These are phyloP conservation scores for Tetanocera ferruginea DNA, from an alignment of 2,888 invertebrate species.

Conservation along the genomic window DNA sequence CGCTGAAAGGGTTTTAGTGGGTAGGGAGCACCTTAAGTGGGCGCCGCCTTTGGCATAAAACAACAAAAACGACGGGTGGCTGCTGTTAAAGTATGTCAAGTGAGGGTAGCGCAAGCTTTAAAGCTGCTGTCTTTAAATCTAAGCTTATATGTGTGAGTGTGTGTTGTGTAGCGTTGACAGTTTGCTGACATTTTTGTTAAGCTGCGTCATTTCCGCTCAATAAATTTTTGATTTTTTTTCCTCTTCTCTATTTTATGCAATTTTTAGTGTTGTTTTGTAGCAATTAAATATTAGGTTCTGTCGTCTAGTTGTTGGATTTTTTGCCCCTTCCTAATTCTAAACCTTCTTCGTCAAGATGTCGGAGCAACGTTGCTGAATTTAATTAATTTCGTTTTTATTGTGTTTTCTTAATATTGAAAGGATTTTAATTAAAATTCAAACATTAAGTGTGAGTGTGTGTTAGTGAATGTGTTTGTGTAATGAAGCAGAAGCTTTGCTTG, in stretches of 20 bases:
- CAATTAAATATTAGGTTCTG: no score
- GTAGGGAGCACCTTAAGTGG: not conserved
- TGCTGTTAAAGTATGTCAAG: not conserved
- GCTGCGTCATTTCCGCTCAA: not conserved
- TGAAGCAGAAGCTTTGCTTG: not conserved
- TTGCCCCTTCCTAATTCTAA: no score
- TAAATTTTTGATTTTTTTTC: not conserved
- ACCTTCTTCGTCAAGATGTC: not conserved
- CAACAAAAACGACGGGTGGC: not conserved
- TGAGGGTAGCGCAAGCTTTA: not conserved
- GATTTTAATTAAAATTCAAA: not conserved
- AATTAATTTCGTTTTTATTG: not conserved
- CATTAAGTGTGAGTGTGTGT: not conserved
- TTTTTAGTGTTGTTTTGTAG: no score
- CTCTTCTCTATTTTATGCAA: no score
- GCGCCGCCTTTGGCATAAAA: not conserved
- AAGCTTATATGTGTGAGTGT: not conserved
- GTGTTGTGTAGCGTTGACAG: not conserved
- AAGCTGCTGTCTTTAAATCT: not conserved
- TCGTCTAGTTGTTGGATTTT: no score
- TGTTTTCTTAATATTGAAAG: not conserved
- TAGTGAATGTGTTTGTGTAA: not conserved
- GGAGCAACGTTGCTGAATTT: not conserved
- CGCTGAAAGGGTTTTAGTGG: no score
- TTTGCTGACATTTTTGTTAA: not conserved